A percentile compares a stretch with the other conserved stretches of the same genome.
Conservation (phyloP, 2,888 invertebrate species). For the Marronus borbonicus region DNA sequence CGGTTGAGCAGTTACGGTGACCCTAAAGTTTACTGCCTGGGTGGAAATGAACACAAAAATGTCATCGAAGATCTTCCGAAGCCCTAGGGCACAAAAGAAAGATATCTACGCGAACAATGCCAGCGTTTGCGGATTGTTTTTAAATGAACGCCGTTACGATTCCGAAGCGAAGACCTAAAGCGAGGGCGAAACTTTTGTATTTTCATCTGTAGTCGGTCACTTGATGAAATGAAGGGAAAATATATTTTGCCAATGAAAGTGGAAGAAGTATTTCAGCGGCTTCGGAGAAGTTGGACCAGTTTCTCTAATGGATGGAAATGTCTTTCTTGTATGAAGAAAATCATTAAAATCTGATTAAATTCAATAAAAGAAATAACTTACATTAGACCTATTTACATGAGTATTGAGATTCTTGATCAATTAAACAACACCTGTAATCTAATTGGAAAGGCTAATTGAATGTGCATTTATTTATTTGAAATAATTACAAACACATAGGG, state of each 20-base stretch:
- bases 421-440: no score
- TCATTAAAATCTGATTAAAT: neutral
- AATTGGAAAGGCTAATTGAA: no score
- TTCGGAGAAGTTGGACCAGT: neutral
- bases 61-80: conserved; percentile 21
- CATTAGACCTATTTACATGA: no score
- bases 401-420: no score
- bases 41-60: conserved; percentile 32
- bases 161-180: conserved; percentile 17
- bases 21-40: conserved; percentile 1
- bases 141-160: conserved; percentile 29
- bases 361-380: neutral
- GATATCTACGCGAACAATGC: conserved; percentile 29
- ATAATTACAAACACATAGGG: neutral
- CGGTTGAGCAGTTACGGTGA: conserved; percentile 5
- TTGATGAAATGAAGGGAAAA: conserved; percentile 14
- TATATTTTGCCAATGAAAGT: conserved; percentile 19
- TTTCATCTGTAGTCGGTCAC: conserved; percentile 26
- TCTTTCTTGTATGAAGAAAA: neutral
- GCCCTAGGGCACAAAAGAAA: conserved; percentile 29
- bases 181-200: conserved; percentile 33
- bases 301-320: neutral
- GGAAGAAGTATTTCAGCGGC: conserved; percentile 10
- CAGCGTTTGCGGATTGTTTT: conserved; percentile 32
- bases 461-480: no score